A percentile compares a stretch with the other conserved stretches of the same genome.
Evolutionary conservation across 1,140 invertebrate genomes (phyloP).

Genomic region (Lordiphosa mommai): DNA sequence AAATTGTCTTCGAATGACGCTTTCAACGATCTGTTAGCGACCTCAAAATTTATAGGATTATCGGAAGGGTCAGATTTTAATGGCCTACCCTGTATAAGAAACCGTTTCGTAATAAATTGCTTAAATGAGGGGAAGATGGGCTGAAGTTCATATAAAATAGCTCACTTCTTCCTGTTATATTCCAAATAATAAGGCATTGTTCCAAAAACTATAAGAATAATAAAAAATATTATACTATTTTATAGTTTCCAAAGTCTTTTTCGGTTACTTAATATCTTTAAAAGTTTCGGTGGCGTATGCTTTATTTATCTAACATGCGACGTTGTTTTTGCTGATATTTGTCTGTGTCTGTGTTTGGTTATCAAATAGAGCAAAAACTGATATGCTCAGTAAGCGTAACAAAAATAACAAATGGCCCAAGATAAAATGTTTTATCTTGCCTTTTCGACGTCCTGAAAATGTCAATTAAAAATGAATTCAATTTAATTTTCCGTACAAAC

Average conservation of each 20-base stretch:
- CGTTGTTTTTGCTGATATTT: conserved; percentile 8
- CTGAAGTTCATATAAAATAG: too few species aligned
- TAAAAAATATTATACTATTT: too few species aligned
- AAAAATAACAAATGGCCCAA: conserved; percentile 8
- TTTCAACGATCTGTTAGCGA: too few species aligned
- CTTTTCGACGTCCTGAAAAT: conserved; percentile 15
- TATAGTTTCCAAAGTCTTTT: not conserved
- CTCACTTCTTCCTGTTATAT: too few species aligned
- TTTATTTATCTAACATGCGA: conserved; percentile 28
- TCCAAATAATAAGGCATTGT: too few species aligned
- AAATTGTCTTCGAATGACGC: too few species aligned
- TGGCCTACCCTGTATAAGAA: too few species aligned
- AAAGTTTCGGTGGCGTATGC: conserved; percentile 28
- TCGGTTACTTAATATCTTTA: not conserved
- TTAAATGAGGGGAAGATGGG: too few species aligned
- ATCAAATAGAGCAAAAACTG: conserved; percentile 25
- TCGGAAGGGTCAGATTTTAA: too few species aligned
- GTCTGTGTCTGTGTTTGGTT: conserved; percentile 9
- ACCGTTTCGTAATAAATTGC: too few species aligned
- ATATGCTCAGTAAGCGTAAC: conserved; percentile 33
- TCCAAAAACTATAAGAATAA: too few species aligned
- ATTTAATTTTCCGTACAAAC: conserved; percentile 20
- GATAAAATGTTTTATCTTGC: not conserved
- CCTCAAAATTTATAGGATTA: too few species aligned
- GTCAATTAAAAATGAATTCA: conserved; percentile 53